Evolutionary conservation across 2,888 invertebrate genomes (phyloP), one percentile per base, ranked within the genome.

Genomic region (Polyploca ridens): DNA sequence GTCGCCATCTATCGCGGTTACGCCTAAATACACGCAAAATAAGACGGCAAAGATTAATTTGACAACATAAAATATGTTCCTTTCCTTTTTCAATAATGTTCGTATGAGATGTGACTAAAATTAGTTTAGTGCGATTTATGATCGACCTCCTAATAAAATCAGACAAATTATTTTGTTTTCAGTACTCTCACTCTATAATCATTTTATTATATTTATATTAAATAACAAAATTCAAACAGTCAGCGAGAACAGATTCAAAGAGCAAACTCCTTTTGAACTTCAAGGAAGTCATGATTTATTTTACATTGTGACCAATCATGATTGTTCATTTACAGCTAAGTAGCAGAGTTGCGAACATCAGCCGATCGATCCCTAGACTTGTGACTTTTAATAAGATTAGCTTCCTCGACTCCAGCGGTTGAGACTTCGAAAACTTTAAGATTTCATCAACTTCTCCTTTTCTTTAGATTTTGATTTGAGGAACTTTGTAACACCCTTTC

Each of bases 361-460:
- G 13, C 41, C 41, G 41, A 41, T 41, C 41, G 13, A 13, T 41
- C 41, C 41, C 41, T 13, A 71, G 70, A 72, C 54, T 54, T 63
- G 66, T 68, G 65, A 72, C 70, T 74, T 70, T 74, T 76, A 81
- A 77, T 75, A 73, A 72, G 70, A 75, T 76, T 77, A 68, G 63
- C 61, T 65, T 68, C 69, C 66, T 69, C 65, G 63, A 66, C 67
- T 60, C 58, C 62, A 62, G 64, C 66, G 54, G 67, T 66, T 65
- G 62, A 64, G 62, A 54, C 54, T 69, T 66, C 66, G 63, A 67
- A 65, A 75, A 74, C 67, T 73, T 71, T 61, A 63, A 62, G 66
- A 69, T 66, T 72, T 69, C 67, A 69, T 73, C 64, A 68, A 65
- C 64, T 72, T 71, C 58, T 57, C 62, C 64, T 68, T 63, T 68